Conservation (phyloP, 1,140 invertebrate species). For the Drosophila takahashii region DNA sequence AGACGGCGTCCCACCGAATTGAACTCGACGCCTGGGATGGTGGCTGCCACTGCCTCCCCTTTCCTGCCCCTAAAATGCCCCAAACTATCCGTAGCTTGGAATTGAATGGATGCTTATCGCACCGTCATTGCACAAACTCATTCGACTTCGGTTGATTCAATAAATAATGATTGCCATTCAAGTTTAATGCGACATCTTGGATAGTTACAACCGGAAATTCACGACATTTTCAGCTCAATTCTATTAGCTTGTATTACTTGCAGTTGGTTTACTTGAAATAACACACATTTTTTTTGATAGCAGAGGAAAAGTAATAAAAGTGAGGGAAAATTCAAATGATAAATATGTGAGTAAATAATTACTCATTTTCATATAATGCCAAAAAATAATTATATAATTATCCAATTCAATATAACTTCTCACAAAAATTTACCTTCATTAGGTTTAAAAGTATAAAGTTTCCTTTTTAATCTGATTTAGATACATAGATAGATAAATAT, state of each 20-base stretch:
- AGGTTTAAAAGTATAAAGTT: too few species aligned
- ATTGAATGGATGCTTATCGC: background rate
- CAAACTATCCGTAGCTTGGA: background rate
- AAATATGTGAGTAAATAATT: too few species aligned
- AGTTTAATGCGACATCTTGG: background rate
- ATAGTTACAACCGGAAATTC: background rate
- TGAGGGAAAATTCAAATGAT: too few species aligned
- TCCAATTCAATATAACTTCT: too few species aligned
- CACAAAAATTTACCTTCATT: too few species aligned
- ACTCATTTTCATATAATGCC: too few species aligned
- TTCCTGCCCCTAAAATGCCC: background rate
- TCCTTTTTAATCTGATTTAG: too few species aligned
- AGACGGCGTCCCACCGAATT: constrained; percentile 5
- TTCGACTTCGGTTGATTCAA: background rate
- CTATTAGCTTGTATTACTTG: background rate
- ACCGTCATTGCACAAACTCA: background rate
- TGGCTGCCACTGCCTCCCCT: background rate
- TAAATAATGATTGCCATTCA: constrained; percentile 9
- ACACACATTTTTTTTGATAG: too few species aligned
- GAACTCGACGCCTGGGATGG: background rate
- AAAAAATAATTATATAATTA: too few species aligned
- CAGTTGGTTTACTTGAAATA: background rate
- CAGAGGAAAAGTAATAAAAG: too few species aligned
- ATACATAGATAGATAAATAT: too few species aligned
- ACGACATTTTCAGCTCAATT: background rate